Conservation (phyloP, 1,140 invertebrate species). For the Campoletis sonorensis region DNA sequence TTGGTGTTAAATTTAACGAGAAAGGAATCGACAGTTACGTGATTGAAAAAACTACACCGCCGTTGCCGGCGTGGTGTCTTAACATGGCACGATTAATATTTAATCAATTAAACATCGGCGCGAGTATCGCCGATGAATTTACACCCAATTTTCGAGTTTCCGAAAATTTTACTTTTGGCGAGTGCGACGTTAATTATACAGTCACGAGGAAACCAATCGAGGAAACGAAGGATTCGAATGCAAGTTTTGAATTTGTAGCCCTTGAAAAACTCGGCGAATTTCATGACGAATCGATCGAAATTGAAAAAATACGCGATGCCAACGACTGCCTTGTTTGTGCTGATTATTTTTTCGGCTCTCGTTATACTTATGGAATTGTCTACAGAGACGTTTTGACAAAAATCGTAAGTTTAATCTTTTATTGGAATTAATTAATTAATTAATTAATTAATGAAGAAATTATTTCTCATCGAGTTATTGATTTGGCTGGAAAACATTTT, state of each 20-base stretch:
- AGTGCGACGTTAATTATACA: slow-evolving; percentile 64
- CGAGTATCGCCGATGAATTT: slow-evolving; percentile 51
- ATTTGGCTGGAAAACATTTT: slow-evolving; percentile 56
- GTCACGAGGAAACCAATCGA: slow-evolving; percentile 56
- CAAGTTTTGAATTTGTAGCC: slow-evolving; percentile 57
- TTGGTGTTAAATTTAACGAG: slow-evolving; percentile 61
- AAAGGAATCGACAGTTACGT: slow-evolving; percentile 55
- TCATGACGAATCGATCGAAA: slow-evolving; percentile 51
- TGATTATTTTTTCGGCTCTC: too few relatives aligned
- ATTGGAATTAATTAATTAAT: too few relatives aligned
- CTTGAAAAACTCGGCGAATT: slow-evolving; percentile 52
- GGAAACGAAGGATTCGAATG: slow-evolving; percentile 29
- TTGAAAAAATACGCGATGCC: too few relatives aligned
- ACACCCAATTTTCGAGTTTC: slow-evolving; percentile 58
- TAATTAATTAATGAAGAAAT: slow-evolving; percentile 50
- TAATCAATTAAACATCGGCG: slow-evolving; percentile 62
- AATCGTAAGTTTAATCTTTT: slow-evolving; percentile 53
- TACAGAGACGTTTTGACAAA: slow-evolving; percentile 48
- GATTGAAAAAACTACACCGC: neutral
- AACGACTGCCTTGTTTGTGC: too few relatives aligned
- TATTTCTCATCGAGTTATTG: slow-evolving; percentile 51
- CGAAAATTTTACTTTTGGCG: too few relatives aligned
- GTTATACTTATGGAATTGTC: too few relatives aligned
- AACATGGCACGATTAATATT: too few relatives aligned
- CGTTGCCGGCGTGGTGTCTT: slow-evolving; percentile 42